Evolutionary conservation across 2,888 invertebrate species (phyloP).

Genomic region (Chrysodeixis includens): DNA sequence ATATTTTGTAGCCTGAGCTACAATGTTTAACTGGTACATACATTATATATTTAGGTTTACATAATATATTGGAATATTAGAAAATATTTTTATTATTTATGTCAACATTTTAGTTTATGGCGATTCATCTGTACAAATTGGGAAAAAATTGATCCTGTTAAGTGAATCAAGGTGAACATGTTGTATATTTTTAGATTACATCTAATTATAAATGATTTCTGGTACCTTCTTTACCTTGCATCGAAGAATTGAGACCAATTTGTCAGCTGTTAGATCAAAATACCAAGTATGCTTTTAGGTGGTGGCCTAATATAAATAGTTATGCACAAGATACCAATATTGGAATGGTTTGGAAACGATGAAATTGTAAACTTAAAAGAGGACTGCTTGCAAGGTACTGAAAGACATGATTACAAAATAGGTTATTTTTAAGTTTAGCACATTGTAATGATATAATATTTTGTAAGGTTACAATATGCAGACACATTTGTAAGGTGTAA

Average conservation of each 20-base stretch:
- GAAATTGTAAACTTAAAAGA: conserved; percentile 67
- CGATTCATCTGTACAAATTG: conserved; percentile 58
- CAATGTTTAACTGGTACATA: conserved; percentile 53
- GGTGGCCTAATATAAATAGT: conserved; percentile 74
- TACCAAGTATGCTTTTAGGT: conserved; percentile 64
- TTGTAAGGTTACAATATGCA: conserved; percentile 88
- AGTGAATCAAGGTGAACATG: conserved; percentile 58
- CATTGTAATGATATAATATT: conserved; percentile 85
- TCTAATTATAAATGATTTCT: conserved; percentile 60
- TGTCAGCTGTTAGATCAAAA: conserved; percentile 50
- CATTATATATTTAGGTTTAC: conserved; percentile 55
- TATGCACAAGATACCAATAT: conserved; percentile 73
- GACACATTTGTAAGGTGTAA: conserved; percentile 88
- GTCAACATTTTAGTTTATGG: conserved; percentile 51
- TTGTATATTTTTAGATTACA: conserved; percentile 58
- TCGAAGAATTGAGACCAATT: conserved; percentile 56
- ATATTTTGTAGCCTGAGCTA: conserved; percentile 53
- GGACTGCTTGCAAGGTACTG: conserved; percentile 85
- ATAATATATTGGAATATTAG: conserved; percentile 52
- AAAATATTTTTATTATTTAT: conserved; percentile 59
- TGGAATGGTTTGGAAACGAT: conserved; percentile 51
- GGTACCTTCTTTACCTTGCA: conserved; percentile 66
- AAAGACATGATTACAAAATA: conserved; percentile 85
- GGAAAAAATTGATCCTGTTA: conserved; percentile 56
- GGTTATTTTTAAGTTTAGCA: conserved; percentile 88